Evolutionary conservation across 1,140 invertebrate species (phyloP), one percentile per base, ranked within the genome.

Genomic region (Drosophila pandora): DNA sequence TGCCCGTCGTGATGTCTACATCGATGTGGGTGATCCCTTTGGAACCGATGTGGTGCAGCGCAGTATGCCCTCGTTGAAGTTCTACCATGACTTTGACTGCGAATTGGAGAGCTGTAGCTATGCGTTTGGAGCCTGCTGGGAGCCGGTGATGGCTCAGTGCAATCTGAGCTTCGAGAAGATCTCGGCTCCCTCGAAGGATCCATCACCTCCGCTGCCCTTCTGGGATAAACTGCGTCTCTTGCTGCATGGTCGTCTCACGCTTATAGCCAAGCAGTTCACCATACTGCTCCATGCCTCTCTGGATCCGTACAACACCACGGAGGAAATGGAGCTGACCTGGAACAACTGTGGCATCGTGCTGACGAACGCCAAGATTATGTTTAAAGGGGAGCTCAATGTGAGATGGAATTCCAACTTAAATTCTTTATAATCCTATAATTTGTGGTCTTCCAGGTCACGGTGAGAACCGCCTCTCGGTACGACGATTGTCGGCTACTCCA

Each of bases 241-340:
- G 10, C 94, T 99, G 73, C 99, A 99, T 91, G 99, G 99, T 0
- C 94, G 97, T 10, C 92, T 99, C 21, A 98, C 97, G 0, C 94
- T 98, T 76, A 95, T 96, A 57, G 95, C 97, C 8, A 94, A 96
- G 79, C 96, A 97, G 81, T 93, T 99, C 68, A 97, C 97, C 2
- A 95, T 98, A 13, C 92, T 98, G 37, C 91, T 99, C 78, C 98
- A 99, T 92, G 98, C 98, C 2, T 99, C 98, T 0, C 93, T 98
- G 4, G 98, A 99, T 93, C 99, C 99, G 0, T 99, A 99, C 90
- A 99, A 99, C 90, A 98, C 97, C 0, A 99, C 98, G 0, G 99
- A 99, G 92, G 96, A 99, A 92, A 99, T 99, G 97, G 98, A 99
- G 92, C 93, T 99, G 17, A 97, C 97, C 0, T 99, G 98, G 98